Evolutionary conservation across 2,797 vertebrate genomes (phyloP), one percentile per base, ranked within the genome.

Genomic region (Tarsius wallacei): DNA sequence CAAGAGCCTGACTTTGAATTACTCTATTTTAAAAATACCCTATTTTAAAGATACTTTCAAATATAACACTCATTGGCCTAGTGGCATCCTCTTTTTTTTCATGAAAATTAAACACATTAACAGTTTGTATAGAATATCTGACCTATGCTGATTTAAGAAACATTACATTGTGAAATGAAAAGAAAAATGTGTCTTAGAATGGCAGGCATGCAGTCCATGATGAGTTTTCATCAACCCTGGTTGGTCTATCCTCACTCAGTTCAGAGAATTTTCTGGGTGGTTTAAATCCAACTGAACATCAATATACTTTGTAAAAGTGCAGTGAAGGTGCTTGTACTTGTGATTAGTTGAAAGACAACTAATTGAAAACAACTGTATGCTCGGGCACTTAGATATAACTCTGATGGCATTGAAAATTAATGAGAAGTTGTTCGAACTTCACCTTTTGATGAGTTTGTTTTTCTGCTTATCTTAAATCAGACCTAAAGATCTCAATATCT

Each of bases 101-200:
- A 42, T 28, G 80, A 74, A 94, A 87, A 94, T 66, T 24, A 90
- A 76, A 94, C 1, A 19, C 22, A 33, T 51, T 57, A 76, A 74
- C 14, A 70, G 2, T 15, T 63, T 0, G 53, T 33, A 68, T 68
- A 64, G 53, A 88, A 36, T 78, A 89, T 94, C 7, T 26, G 90
- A 76, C 31, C 14, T 59, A 64, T 6, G 31, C 9, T 68, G 21
- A 88, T 42, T n/a, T 70, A 47, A 93, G 68, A 93, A 66, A 83
- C 24, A 76, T 11, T 81, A 26, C 42, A 64, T 24, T 87, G 9
- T 64, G 82, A 73, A 74, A 81, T 12, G 55, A 82, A 64, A 84
- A 49, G 42, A 87, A 77, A 84, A 91, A 47, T 10, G 11, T 63
- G 26, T 31, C 3, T 66, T 47, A 42, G 24, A n/a, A 49, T 28